Conservation (phyloP, 2,113 vertebrate genomes). For the Cervus canadensis region DNA sequence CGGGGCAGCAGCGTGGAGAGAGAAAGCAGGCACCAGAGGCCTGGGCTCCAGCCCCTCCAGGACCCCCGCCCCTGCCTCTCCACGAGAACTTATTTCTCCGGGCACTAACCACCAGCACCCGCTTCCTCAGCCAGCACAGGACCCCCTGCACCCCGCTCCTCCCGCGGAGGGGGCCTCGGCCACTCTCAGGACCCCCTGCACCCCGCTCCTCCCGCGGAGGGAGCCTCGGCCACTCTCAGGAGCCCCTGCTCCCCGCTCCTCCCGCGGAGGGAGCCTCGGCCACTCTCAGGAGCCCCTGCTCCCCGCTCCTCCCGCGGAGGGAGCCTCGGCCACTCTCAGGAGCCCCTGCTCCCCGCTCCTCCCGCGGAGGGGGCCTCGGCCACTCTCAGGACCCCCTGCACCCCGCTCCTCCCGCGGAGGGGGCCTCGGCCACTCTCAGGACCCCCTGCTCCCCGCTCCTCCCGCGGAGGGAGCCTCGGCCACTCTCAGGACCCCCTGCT, state of each 20-base stretch:
- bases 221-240: not conserved
- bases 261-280: not conserved
- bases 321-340: not conserved
- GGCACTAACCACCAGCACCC: conserved; percentile 8
- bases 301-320: not conserved
- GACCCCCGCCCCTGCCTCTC: not conserved
- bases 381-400: not conserved
- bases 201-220: not conserved
- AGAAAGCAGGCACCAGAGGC: not conserved
- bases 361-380: not conserved
- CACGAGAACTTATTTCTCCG: not conserved
- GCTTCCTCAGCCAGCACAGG: conserved; percentile 24
- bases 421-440: not conserved
- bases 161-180: not conserved
- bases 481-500: not conserved
- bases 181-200: not conserved
- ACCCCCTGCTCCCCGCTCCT: not conserved
- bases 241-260: not conserved
- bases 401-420: not conserved
- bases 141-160: not conserved
- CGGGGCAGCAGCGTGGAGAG: fast-evolving
- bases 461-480: not conserved
- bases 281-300: not conserved
- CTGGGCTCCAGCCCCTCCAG: not conserved
- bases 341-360: not conserved